Percentiles rank a stretch among this genome's conserved stretches.
Evolutionary conservation across 2,797 vertebrate species (phyloP).

Genomic region (Sylvia borin): DNA sequence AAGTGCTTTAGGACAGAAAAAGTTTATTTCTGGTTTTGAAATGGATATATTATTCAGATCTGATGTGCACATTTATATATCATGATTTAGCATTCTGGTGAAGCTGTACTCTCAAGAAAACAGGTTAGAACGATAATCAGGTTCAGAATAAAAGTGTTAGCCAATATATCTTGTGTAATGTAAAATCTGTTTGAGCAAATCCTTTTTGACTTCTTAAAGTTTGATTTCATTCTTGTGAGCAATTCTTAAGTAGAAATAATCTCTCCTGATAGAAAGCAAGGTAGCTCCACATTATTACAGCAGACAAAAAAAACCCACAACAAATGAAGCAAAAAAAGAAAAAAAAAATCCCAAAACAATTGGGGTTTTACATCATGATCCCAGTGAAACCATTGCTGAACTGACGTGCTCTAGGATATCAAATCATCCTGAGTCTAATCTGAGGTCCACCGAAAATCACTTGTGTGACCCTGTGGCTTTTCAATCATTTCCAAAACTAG

Average conservation of each 20-base stretch:
- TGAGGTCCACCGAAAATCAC: background rate
- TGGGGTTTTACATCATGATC: fast-evolving
- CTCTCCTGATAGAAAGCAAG: background rate
- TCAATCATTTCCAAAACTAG: background rate
- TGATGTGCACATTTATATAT: background rate
- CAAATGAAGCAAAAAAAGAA: fast-evolving
- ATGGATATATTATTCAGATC: background rate
- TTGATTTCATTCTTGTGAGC: background rate
- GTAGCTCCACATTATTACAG: background rate
- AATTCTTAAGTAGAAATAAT: background rate
- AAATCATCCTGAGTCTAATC: background rate
- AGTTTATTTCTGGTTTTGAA: background rate
- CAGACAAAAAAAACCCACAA: background rate
- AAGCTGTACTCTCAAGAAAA: background rate
- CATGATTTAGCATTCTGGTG: background rate
- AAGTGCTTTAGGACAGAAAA: background rate
- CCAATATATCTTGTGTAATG: background rate
- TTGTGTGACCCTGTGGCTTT: background rate
- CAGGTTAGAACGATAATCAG: background rate
- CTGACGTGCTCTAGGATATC: background rate
- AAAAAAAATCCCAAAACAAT: fast-evolving
- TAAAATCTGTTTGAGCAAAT: background rate
- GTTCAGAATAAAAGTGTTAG: background rate
- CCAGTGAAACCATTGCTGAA: background rate
- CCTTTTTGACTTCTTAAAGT: background rate